Evolutionary conservation across 2,888 invertebrate species (phyloP), one percentile per base, ranked within the genome.

Genomic region (Epicampocera succincta): DNA sequence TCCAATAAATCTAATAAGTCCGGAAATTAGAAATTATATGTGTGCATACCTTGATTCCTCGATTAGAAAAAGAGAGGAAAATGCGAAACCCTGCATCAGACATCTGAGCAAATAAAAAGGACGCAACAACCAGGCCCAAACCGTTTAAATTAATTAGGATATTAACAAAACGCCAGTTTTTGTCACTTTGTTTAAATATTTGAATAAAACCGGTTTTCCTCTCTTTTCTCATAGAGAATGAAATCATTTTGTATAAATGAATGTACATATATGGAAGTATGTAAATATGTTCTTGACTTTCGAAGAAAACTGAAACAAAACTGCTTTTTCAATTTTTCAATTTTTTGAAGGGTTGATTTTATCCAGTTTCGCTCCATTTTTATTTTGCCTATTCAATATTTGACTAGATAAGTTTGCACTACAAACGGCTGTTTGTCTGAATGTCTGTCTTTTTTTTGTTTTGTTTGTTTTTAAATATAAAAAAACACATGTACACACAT

Each of bases 321-420:
- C 19, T 40, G 4, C 13, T 25, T 50, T 52, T 11, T 38, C 38
- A 12, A 54, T 56, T 25, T 71, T 71, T 25, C 54, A 3, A 3
- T 25, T 25, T 25, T 25, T 25, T 69, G 13, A 52, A 48, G 63
- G 69, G 40, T 50, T 68, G 13, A 13, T 29, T 40, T 56, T 61
- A 17, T 54, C 25, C 42, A n/a, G 25, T 63, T 76, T 61, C 76
- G 44, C 33, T 72, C 42, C 52, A 44, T 52, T 66, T 48, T 44
- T 33, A 61, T 52, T 72, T 78, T 61, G 71, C 73, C 63, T 48
- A 54, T 69, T 63, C 29, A 25, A 60, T 21, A 44, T 42, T 25
- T 44, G 3, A 58, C 11, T 25, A 56, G 52, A 56, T 33, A 54
- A 33, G 13, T 33, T 11, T 42, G 12, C 19, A 19, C 0, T 48